Evolutionary conservation across 2,113 vertebrate species (phyloP), one percentile per base, ranked within the genome.

Genomic region (Typhlomys cinereus): DNA sequence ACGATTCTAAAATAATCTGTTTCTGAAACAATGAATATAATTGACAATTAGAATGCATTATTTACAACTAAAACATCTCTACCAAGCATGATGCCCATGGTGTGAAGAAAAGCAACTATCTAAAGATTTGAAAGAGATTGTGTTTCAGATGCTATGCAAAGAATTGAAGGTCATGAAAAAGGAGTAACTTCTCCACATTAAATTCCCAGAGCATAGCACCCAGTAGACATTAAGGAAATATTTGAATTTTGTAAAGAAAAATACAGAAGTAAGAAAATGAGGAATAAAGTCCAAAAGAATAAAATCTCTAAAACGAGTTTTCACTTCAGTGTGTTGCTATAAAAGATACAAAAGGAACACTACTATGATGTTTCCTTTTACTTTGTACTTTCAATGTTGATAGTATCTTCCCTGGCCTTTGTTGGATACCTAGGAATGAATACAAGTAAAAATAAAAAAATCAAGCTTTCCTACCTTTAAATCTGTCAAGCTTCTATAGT

Each of bases 11-110:
- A 92, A 95, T 95, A 93, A 94, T 91, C 79, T 82, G 67, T 88
- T 95, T 94, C 94, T 94, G 76, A 67, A 95, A 96, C 94, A 96
- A 96, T 96, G 76, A 96, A 9, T 15, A 1, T 95, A 97, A 97
- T 96, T 95, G 95, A 92, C 88, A 96, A 96, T 96, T 95, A 95
- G 36, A 20, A 57, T 4, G 25, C 80, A 96, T 96, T 96, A 93
- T 96, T 94, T 91, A 74, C 31, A 82, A 57, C 80, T 96, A 75
- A 95, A 93, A 97, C 93, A 94, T 70, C 90, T 92, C 23, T 85
- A 57, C 61, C 80, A 80, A 93, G 92, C 9, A 90, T n/a, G 48
- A 90, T 54, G 31, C 3, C 27, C 39, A 81, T 15, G 64, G 44
- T 3, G 15, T 44, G 66, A 79, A 50, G 48, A 61, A 81, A 48